These are phyloP conservation scores for Nesogale talazaci DNA, from an alignment of 2,113 vertebrate genomes.

Conservation along the genomic window DNA sequence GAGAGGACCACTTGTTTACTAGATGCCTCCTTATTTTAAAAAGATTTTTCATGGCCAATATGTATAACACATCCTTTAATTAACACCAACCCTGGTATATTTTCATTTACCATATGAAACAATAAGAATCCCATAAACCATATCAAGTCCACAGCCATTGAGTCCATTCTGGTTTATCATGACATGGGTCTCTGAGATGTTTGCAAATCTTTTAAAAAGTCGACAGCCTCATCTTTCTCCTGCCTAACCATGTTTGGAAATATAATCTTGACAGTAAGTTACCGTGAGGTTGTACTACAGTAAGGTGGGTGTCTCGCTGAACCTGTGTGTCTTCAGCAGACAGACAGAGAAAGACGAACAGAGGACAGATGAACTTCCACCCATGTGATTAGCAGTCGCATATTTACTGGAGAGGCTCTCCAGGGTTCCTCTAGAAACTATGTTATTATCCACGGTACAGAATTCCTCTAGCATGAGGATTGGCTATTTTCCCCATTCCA, in stretches of 20 bases:
- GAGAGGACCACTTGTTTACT: not conserved
- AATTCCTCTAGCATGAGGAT: no score
- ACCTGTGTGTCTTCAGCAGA: not conserved
- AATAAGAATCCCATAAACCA: conserved; percentile 26
- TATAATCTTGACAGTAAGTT: not conserved
- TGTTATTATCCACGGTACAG: no score
- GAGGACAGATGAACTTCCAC: not conserved
- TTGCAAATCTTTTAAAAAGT: no score
- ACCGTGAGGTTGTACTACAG: not conserved
- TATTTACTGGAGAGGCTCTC: no score
- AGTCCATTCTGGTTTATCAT: no score
- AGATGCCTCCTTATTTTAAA: not conserved
- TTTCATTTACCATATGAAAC: not conserved
- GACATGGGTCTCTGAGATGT: no score
- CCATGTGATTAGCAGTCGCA: no score
- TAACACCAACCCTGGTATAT: not conserved
- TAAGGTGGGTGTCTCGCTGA: not conserved
- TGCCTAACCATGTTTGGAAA: not conserved
- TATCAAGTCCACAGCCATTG: not conserved
- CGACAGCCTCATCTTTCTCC: no score
- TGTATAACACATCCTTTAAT: not conserved
- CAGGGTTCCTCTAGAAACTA: no score
- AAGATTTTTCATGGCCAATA: not conserved
- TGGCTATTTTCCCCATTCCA: no score
- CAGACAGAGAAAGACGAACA: not conserved